Evolutionary conservation across 2,113 vertebrate genomes (phyloP), one percentile per base, ranked within the genome.

Genomic region (Oreotragus oreotragus): DNA sequence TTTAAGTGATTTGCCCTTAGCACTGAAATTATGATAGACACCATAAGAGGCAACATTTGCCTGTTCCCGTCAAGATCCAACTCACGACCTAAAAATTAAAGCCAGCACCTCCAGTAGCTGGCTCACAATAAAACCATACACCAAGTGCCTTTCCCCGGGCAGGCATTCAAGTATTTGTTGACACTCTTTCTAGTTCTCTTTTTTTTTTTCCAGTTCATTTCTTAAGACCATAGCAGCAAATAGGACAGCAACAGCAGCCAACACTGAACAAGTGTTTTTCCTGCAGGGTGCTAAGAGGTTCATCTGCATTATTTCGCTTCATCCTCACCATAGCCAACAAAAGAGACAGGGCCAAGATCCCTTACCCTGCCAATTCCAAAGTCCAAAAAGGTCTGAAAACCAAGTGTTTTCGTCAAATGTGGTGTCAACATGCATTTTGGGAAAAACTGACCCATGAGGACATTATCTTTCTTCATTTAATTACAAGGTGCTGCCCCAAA

Each of bases 41-140:
- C 49, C 7, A 0, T 36, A 7, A 93, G 39, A 80, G 45, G 23
- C 14, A 79, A 13, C 21, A 87, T 60, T 86, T 94, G 60, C 43
- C 57, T 79, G 23, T 88, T 96, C 33, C 43, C 49, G 84, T 15
- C n/a, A 70, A 90, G 62, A 73, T 17, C 23, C 55, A 95, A 90
- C n/a, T 64, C 21, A 53, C 25, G 49, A 55, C 21, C 70, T 89
- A 88, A 95, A 90, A 95, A 87, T 93, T 84, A 70, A 92, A 92
- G 85, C 36, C 51, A 79, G 58, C 2, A 4, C 2, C 64, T 87
- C 23, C n/a, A 85, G 57, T 28, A 86, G 30, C 47, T 86, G 77
- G 43, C 39, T 76, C 76, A 70, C 43, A 79, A 55, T 51, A 88
- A 62, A 96, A 93, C n/a, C 23, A n/a, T 30, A 57, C 5, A 47